Evolutionary conservation across 1,140 invertebrate genomes (phyloP), one percentile per base, ranked within the genome.

Genomic region (Drusus annulatus): DNA sequence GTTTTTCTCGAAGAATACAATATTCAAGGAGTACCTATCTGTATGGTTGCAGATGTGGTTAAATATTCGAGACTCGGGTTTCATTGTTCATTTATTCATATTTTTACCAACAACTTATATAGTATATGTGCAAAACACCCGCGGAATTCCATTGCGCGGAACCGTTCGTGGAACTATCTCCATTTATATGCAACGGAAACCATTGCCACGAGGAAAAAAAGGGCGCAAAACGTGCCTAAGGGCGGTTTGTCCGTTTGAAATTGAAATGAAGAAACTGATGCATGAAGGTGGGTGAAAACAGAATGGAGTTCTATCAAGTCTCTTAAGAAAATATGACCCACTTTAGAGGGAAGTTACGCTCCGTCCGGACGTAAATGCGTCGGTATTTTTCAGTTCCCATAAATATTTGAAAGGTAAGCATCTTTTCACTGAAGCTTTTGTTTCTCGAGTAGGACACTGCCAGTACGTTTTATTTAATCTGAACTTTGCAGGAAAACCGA

Each of bases 111-210:
- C 60, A 23, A 3, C 23, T 15, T 63, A 6, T 63, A 25, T 25
- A 23, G 19, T 7, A 23, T 63, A 21, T 28, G 23, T 63, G 5
- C 15, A 45, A 68, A 50, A 68, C 4, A 31, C 3, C 25, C 25
- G 63, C 19, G 63, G 31, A 68, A 45, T 68, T 68, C 63, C 63
- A 68, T 68, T 45, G 5, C 2, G 16, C 3, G 19, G 7, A 45
- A 68, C 63, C 31, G 6, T 21, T 21, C 15, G n/a, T 36, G 63
- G 5, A 68, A 68, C 63, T 68, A 36, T 36, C 5, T 31, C 76
- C 79, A 78, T 81, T 81, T 81, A 81, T 81, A 78, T 81, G 80
- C 80, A 81, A 52, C 68, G 51, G 75, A 51, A 80, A 74, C 68
- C 65, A 25, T 21, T 6, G 65, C 23, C 31, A 31, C 62, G 52